Evolutionary conservation across 2,888 invertebrate species (phyloP).

Genomic region (Agrenia bidenticulata): DNA sequence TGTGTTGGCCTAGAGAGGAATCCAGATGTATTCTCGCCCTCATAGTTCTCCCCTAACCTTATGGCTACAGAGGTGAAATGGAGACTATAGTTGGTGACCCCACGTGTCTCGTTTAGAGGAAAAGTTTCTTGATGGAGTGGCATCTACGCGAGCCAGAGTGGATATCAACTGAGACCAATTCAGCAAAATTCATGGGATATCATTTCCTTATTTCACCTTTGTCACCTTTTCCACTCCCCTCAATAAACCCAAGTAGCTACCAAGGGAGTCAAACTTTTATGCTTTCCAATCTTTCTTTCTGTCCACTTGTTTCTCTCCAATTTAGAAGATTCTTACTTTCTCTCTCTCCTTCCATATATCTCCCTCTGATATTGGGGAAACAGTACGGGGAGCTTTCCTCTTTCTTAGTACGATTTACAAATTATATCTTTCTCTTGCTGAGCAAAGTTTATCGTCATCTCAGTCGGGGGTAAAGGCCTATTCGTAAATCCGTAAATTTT

Average conservation of each 20-base stretch:
- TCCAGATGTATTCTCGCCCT: neutral
- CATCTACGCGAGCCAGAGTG: neutral
- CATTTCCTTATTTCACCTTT: slow-evolving; percentile 15
- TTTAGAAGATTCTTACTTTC: neutral
- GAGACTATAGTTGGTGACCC: slow-evolving; percentile 5
- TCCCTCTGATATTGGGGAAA: neutral
- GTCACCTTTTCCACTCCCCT: slow-evolving; percentile 3
- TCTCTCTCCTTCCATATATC: neutral
- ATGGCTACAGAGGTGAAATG: neutral
- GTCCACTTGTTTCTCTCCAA: slow-evolving; percentile 15
- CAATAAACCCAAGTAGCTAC: neutral
- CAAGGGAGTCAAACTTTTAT: slow-evolving; percentile 21
- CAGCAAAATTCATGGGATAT: slow-evolving; percentile 15
- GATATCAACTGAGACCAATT: slow-evolving; percentile 5
- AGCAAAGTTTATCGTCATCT: no score
- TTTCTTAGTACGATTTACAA: no score
- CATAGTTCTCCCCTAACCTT: no score
- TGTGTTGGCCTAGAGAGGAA: neutral
- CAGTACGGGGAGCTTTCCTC: no score
- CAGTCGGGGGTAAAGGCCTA: no score
- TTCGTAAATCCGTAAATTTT: no score
- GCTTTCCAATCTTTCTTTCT: slow-evolving; percentile 25
- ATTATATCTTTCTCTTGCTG: no score
- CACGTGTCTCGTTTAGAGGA: slow-evolving; percentile 23
- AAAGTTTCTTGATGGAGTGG: slow-evolving; percentile 22